Percentiles rank a stretch among this genome's conserved stretches.
phyloP scores from a whole-genome alignment of 2,888 invertebrate genomes.

The Portevinia maculata region DNA sequence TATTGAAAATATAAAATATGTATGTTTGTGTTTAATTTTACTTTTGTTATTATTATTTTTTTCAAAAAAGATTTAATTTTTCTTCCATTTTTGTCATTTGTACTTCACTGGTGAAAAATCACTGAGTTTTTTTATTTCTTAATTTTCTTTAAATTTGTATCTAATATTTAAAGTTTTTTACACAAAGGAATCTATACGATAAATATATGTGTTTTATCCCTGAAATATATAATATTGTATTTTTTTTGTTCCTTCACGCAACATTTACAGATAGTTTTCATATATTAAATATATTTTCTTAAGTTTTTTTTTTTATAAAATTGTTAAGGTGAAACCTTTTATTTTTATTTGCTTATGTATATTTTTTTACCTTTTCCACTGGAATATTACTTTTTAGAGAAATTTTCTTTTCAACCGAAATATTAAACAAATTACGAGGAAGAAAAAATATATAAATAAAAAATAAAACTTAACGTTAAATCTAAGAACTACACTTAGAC shows the following conservation, averaged over 20 bases:
- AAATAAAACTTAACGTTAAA: constrained; percentile 28
- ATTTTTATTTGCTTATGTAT: constrained; percentile 45
- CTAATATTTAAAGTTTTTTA: constrained; percentile 64
- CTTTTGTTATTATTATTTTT: constrained; percentile 56
- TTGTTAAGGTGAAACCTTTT: constrained; percentile 74
- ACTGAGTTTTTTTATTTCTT: constrained; percentile 80
- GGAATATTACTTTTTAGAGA: constrained; percentile 81
- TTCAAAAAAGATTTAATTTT: constrained; percentile 66
- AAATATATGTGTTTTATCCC: constrained; percentile 70
- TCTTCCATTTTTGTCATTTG: constrained; percentile 79
- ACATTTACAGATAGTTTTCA: constrained; percentile 66
- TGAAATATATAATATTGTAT: constrained; percentile 60
- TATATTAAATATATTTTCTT: constrained; percentile 69
- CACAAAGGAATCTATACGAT: constrained; percentile 67
- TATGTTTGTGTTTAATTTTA: constrained; percentile 37
- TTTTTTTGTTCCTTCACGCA: constrained; percentile 62
- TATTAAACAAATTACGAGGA: constrained; percentile 7
- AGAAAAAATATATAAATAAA: constrained; percentile 23
- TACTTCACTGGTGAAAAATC: constrained; percentile 83
- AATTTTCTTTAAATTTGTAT: constrained; percentile 66
- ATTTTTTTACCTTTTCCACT: constrained; percentile 70
- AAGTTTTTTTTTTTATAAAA: constrained; percentile 44
- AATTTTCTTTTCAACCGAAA: constrained; percentile 73
- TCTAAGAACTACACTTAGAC: constrained; percentile 37
- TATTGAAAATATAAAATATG: constrained; percentile 65